These are phyloP conservation scores for Myotis findleyi DNA, from an alignment of 2,797 vertebrate genomes.

Conservation along the genomic window DNA sequence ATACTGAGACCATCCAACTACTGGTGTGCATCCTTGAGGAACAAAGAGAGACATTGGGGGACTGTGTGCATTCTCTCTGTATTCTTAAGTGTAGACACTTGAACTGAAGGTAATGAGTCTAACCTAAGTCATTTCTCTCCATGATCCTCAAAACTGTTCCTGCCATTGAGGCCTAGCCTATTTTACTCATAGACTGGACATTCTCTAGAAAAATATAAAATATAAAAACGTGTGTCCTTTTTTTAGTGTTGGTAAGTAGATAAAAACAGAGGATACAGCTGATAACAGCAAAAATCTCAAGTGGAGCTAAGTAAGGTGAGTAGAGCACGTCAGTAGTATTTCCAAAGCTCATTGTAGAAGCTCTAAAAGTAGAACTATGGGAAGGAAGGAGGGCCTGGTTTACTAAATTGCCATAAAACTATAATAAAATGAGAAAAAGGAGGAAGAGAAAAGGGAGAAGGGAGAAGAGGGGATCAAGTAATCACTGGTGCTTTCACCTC, in stretches of 20 bases:
- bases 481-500: neutral
- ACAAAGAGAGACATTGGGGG: rapidly evolving
- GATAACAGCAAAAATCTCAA: neutral
- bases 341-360: neutral
- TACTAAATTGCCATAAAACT: neutral
- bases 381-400: neutral
- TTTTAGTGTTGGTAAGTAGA: neutral
- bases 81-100: neutral
- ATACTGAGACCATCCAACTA: neutral
- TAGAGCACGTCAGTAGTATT: neutral
- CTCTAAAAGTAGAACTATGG: neutral
- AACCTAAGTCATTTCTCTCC: neutral
- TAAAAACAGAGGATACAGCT: neutral
- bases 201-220: neutral
- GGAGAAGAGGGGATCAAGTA: neutral
- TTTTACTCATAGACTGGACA: neutral
- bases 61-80: neutral
- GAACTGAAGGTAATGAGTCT: neutral
- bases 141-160: neutral
- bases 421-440: neutral
- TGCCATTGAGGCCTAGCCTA: neutral
- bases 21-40: neutral
- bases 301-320: neutral
- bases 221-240: neutral
- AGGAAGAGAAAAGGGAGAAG: neutral